Evolutionary conservation across 2,888 invertebrate genomes (phyloP).

Genomic region (Drosophila lacicola): DNA sequence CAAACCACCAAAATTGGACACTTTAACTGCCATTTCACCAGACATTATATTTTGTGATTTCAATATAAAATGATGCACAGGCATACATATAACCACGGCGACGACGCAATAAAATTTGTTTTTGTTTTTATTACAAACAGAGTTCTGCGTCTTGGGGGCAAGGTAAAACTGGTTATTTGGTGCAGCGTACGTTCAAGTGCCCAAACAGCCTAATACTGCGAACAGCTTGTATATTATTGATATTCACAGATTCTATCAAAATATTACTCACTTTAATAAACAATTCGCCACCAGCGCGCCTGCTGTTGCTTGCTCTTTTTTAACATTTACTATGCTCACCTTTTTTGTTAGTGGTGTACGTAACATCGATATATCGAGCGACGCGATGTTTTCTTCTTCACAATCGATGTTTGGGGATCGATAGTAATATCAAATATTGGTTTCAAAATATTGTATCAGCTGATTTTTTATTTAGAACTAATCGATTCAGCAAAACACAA

Average conservation of each 20-base stretch:
- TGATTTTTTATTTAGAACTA: too few relatives aligned
- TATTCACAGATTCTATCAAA: slow-evolving; percentile 18
- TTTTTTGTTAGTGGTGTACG: slow-evolving; percentile 25
- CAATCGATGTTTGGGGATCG: slow-evolving; percentile 4
- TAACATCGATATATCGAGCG: slow-evolving; percentile 7
- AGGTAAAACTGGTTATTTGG: slow-evolving; percentile 45
- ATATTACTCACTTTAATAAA: slow-evolving; percentile 54
- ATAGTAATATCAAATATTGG: not conserved
- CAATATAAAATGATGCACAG: slow-evolving; percentile 14
- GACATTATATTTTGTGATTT: slow-evolving; percentile 36
- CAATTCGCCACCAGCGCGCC: slow-evolving; percentile 42
- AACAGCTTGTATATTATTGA: slow-evolving; percentile 13
- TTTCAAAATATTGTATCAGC: not conserved
- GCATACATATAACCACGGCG: slow-evolving; percentile 20
- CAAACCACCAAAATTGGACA: slow-evolving; percentile 1
- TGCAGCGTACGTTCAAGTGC: slow-evolving; percentile 8
- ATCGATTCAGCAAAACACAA: too few relatives aligned
- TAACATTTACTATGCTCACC: slow-evolving; percentile 38
- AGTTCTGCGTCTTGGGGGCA: slow-evolving; percentile 17
- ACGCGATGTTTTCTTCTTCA: slow-evolving; percentile 1
- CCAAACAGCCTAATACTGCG: slow-evolving; percentile 1
- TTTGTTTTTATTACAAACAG: slow-evolving; percentile 67
- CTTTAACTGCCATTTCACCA: slow-evolving; percentile 5
- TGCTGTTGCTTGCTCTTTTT: slow-evolving; percentile 32
- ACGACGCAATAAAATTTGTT: slow-evolving; percentile 62